Base-by-base conservation (phyloP, 1,140 invertebrate genomes). In the Periplaneta americana region DNA sequence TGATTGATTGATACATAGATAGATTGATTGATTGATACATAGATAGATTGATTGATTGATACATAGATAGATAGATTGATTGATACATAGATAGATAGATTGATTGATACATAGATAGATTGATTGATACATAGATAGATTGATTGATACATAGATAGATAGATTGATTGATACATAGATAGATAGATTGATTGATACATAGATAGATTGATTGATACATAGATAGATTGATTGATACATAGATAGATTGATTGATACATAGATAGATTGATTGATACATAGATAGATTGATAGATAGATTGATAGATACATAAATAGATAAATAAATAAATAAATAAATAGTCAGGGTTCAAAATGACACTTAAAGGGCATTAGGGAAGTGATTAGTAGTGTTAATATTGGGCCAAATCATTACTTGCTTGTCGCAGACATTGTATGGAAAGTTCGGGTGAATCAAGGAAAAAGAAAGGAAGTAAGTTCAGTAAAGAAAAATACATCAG, bases 291-390 rank as follows among this genome's bases (percentile, higher is more conserved):
- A 77, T 77, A 77, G 17, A 77, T 33, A 31, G 17, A 77, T 77
- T 28, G 17, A 77, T 77, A 77, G 17, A 77, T 77, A 77, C 75
- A 77, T 77, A 77, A 17, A 77, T 77, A 77, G 17, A 77, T 77
- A 77, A 4, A 77, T 77, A 77, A 17, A 77, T 77, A 77, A 17
- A 77, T 77, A 77, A 8, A 15, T 37, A 37, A 8, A 37, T 37
- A 15, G n/a, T n/a, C n/a, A n/a, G n/a, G n/a, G n/a, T n/a, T n/a
- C n/a, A n/a, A n/a, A n/a, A n/a, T n/a, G n/a, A n/a, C n/a, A n/a
- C n/a, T n/a, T n/a, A n/a, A n/a, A n/a, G n/a, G n/a, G n/a, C n/a
- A n/a, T n/a, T n/a, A n/a, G n/a, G n/a, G n/a, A n/a, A n/a, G n/a
- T n/a, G n/a, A n/a, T n/a, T n/a, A n/a, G n/a, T n/a, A n/a, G n/a